Conservation (phyloP, 2,113 vertebrate genomes). For the Triplophysa dalaica region DNA sequence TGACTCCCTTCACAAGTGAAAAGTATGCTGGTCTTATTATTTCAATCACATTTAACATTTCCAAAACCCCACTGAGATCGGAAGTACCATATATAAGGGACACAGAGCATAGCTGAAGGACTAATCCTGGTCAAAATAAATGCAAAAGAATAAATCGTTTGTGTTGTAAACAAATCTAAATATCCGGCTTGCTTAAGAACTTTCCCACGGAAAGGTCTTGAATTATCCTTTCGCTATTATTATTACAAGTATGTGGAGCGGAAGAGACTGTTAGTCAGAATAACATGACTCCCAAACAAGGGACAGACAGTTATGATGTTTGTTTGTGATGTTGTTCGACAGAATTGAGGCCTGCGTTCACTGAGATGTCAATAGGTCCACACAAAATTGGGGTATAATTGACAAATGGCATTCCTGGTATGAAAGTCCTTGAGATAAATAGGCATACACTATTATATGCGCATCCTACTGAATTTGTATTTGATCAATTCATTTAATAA, state of each 20-base stretch:
- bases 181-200: not conserved
- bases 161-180: constrained; percentile 27
- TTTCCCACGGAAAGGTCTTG: constrained; percentile 41
- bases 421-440: too few relatives aligned
- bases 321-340: not conserved
- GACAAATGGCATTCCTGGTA: too few relatives aligned
- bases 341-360: not conserved
- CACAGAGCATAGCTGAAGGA: not conserved
- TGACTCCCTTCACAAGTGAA: not conserved
- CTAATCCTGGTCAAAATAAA: not conserved
- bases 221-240: constrained; percentile 8
- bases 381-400: too few relatives aligned
- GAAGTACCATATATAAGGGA: not conserved
- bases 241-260: not conserved
- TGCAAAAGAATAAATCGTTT: not conserved
- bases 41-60: too few relatives aligned
- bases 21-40: not conserved
- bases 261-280: constrained; percentile 30
- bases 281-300: constrained; percentile 28
- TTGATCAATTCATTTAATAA: too few relatives aligned
- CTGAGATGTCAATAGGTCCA: too few relatives aligned
- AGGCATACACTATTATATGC: too few relatives aligned
- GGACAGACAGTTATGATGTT: not conserved
- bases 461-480: too few relatives aligned
- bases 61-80: not conserved